Percentiles rank a stretch among this genome's conserved stretches.
These are phyloP conservation scores for Yponomeuta cagnagella DNA, from an alignment of 2,888 invertebrate genomes.

Conservation along the genomic window DNA sequence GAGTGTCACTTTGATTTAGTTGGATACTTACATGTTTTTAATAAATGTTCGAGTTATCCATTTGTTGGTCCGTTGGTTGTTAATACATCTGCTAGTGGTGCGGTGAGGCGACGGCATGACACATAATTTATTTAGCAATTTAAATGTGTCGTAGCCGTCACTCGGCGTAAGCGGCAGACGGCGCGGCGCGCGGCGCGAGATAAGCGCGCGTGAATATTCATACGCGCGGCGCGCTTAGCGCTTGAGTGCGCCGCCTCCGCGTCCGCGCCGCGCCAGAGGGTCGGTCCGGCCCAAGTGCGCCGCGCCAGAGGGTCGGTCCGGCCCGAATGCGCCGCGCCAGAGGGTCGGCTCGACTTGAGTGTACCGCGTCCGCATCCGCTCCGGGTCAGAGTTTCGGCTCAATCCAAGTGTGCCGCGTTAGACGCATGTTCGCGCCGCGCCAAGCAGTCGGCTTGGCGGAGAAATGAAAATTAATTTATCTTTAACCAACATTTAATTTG, in stretches of 20 bases:
- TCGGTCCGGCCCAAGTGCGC: not conserved
- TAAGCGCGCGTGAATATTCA: slow-evolving; percentile 1
- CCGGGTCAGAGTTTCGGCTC: not conserved
- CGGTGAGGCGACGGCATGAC: not conserved
- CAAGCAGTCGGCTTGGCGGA: too few species aligned
- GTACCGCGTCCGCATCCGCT: too few species aligned
- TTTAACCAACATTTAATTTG: too few species aligned
- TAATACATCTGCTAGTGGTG: not conserved
- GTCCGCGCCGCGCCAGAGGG: not conserved
- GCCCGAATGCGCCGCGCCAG: not conserved
- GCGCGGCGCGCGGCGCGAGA: slow-evolving; percentile 3
- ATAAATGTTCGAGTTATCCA: too few species aligned
- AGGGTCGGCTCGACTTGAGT: not conserved
- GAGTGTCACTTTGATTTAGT: not conserved
- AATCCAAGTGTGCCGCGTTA: not conserved
- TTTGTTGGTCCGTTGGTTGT: not conserved
- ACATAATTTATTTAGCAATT: not conserved
- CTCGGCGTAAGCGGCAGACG: not conserved
- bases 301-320: too few species aligned
- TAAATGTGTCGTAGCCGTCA: not conserved
- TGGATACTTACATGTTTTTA: too few species aligned
- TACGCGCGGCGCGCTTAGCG: not conserved
- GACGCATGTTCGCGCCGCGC: too few species aligned
- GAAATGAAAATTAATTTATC: too few species aligned
- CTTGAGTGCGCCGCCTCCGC: not conserved